phyloP scores from a whole-genome alignment of 2,888 invertebrate species.

The Perithous albicinctus region DNA sequence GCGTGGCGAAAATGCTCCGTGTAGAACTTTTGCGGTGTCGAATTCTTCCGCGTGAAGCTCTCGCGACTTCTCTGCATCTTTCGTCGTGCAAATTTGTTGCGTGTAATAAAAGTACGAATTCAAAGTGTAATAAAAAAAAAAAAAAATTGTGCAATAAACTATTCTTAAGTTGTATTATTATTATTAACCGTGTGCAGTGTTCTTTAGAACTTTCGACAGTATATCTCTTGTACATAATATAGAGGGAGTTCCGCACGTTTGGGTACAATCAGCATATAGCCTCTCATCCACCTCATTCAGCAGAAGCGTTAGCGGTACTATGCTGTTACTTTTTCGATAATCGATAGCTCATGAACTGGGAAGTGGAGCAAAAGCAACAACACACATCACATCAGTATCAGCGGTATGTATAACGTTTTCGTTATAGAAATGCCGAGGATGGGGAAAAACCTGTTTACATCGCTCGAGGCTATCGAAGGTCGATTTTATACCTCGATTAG shows the following conservation, averaged over 20 bases:
- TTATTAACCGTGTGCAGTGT: conserved; percentile 3
- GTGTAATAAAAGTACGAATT: too few relatives aligned
- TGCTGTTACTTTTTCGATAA: conserved; percentile 52
- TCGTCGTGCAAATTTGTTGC: too few relatives aligned
- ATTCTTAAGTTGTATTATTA: not conserved
- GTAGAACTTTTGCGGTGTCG: too few relatives aligned
- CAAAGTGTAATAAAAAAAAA: too few relatives aligned
- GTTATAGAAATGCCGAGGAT: not conserved
- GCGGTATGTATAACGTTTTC: not conserved
- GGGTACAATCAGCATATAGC: conserved; percentile 11
- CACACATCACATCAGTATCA: conserved; percentile 29
- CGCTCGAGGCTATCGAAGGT: conserved; percentile 52
- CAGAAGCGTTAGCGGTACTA: conserved; percentile 31
- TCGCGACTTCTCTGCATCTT: too few relatives aligned
- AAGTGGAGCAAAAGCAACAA: conserved; percentile 51
- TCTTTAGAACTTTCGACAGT: conserved; percentile 7
- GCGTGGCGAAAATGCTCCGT: too few relatives aligned
- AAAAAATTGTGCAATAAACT: not conserved
- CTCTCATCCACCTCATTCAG: conserved; percentile 36
- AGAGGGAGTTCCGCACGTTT: not conserved
- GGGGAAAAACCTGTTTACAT: conserved; percentile 23
- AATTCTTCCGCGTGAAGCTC: too few relatives aligned
- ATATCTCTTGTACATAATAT: not conserved
- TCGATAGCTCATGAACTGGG: conserved; percentile 50
- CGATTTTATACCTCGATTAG: conserved; percentile 38